A percentile compares a stretch with the other conserved stretches of the same genome.
Conservation (phyloP, 2,113 vertebrate species). For the Saguinus imperator region DNA sequence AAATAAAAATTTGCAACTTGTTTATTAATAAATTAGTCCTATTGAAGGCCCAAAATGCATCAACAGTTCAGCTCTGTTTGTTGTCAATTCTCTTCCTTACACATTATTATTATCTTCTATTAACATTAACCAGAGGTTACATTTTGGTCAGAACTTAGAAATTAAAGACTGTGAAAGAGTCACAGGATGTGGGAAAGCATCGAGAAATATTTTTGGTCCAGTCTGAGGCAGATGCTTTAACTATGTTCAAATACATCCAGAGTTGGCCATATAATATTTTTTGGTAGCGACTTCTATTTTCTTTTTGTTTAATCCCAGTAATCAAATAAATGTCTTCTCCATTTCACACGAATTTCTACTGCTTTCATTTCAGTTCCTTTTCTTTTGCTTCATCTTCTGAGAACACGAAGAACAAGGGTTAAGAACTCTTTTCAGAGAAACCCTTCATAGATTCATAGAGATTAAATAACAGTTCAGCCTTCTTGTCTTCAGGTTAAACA, state of each 20-base stretch:
- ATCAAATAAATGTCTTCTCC: conserved; percentile 12
- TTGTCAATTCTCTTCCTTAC: conserved; percentile 20
- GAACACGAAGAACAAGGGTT: conserved; percentile 16
- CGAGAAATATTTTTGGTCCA: not conserved
- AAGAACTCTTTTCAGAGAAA: conserved; percentile 30
- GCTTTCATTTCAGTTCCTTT: conserved; percentile 43
- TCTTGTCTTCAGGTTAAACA: not conserved
- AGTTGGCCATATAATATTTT: not conserved
- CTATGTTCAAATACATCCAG: not conserved
- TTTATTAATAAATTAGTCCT: conserved; percentile 50
- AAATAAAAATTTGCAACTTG: conserved; percentile 10
- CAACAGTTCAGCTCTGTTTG: conserved; percentile 32
- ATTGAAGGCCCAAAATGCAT: not conserved
- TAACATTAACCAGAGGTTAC: conserved; percentile 37
- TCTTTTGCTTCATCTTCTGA: conserved; percentile 40
- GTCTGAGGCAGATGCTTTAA: conserved; percentile 10
- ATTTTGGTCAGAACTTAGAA: not conserved
- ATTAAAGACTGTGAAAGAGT: conserved; percentile 32
- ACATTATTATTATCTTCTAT: not conserved
- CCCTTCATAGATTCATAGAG: not conserved
- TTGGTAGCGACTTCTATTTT: not conserved
- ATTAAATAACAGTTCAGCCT: not conserved
- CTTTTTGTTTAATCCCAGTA: conserved; percentile 26
- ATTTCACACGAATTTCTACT: not conserved
- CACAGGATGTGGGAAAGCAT: not conserved